phyloP scores from a whole-genome alignment of 2,888 invertebrate species.

The Seira musarum region DNA sequence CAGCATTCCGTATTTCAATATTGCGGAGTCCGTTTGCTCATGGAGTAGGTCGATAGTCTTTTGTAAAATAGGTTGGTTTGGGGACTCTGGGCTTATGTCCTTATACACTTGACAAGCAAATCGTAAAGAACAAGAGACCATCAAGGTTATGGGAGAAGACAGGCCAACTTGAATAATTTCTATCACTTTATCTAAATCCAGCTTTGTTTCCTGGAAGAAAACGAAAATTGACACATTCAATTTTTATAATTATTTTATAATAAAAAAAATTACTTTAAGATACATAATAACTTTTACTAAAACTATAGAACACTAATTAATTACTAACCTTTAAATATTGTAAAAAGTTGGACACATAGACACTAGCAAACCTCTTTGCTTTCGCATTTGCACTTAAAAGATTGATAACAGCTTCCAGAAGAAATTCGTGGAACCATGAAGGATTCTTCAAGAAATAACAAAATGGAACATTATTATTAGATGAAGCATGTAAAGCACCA shows the following conservation, averaged over 20 bases:
- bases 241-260: neutral
- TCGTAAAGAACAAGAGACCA: conserved; percentile 62
- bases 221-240: neutral
- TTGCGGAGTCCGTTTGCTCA: conserved; percentile 39
- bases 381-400: conserved; percentile 66
- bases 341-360: conserved; percentile 43
- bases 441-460: conserved; percentile 50
- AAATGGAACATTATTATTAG: conserved; percentile 17
- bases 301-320: no score
- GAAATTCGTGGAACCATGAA: conserved; percentile 59
- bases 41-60: conserved; percentile 36
- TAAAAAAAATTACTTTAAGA: neutral
- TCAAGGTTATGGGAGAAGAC: conserved; percentile 58
- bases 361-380: conserved; percentile 60
- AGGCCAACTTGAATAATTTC: conserved; percentile 61
- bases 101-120: conserved; percentile 57
- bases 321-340: conserved; percentile 56
- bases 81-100: conserved; percentile 53
- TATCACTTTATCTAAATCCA: conserved; percentile 33
- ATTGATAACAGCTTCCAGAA: conserved; percentile 66
- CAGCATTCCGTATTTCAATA: conserved; percentile 60
- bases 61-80: conserved; percentile 43
- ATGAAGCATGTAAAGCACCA: no score
- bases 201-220: conserved; percentile 49
- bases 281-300: no score